Evolutionary conservation across 2,113 vertebrate genomes (phyloP), one percentile per base, ranked within the genome.

Genomic region (Pangasianodon hypophthalmus): DNA sequence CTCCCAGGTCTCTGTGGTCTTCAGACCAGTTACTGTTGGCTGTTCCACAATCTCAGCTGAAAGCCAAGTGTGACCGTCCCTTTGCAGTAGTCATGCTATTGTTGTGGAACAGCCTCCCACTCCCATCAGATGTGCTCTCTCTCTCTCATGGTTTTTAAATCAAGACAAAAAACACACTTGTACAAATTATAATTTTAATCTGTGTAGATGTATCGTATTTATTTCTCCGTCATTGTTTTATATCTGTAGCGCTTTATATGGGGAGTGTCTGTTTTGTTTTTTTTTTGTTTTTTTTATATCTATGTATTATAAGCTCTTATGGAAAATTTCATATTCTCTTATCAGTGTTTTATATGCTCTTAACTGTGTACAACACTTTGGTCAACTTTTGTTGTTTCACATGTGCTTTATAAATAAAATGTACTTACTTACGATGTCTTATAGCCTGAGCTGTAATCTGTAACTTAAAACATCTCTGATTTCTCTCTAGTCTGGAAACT

Each of bases 401-500:
- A 58, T 50, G 6, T 26, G 3, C 10, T 3, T 52, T 37, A 11
- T 83, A 56, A 37, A 37, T 56, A 37, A 81, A 50, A 52, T n/a
- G 14, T 81, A 0, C 80, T 54, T 21, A 48, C 9, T 41, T 75
- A 56, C 13, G n/a, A 8, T 80, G 16, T 60, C 6, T 0, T 88
- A 10, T 52, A 24, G 62, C 26, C 64, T 52, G 6, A 54, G 2
- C 18, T 67, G 77, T 60, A 46, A 16, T 44, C 6, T 62, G 29
- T 79, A 54, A 29, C 24, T 56, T 10, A 58, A 88, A 86, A 87
- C 21, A 26, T 0, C 24, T 44, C 54, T 75, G 26, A 19, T 85
- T 24, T 84, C 19, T 82, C n/a, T 87, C 21, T 48, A 99, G 98
- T 95, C 96, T 92, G 98, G 97, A 90, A 98, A 96, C 92, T 99